Conservation (phyloP, 2,797 vertebrate species). For the Australoheros facetus region DNA sequence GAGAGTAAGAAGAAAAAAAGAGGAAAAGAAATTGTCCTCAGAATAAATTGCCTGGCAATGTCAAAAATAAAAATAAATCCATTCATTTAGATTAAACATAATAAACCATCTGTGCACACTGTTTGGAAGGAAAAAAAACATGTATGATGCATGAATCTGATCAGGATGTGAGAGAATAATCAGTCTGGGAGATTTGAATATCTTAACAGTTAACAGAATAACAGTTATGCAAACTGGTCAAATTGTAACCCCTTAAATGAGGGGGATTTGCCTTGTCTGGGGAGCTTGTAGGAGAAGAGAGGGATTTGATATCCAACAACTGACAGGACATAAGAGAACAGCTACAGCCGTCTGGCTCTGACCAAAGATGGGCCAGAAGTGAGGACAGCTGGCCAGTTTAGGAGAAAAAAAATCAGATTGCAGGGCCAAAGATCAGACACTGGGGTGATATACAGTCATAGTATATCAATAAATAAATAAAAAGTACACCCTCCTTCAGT, state of each 20-base stretch:
- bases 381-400: slow-evolving; percentile 31
- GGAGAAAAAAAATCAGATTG: not conserved
- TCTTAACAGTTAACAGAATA: not conserved
- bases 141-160: slow-evolving; percentile 31
- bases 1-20: not conserved
- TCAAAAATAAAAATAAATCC: not conserved
- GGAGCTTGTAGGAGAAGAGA: slow-evolving; percentile 2
- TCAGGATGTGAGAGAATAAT: slow-evolving; percentile 11
- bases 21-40: not conserved
- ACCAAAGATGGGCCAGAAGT: slow-evolving; percentile 18
- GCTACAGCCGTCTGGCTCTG: slow-evolving; percentile 7
- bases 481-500: not conserved
- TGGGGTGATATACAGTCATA: slow-evolving; percentile 1
- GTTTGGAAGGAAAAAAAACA: not conserved
- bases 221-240: not conserved
- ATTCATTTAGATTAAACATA: slow-evolving; percentile 40
- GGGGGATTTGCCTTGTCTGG: not conserved
- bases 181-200: not conserved
- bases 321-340: slow-evolving; percentile 36
- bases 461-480: not conserved
- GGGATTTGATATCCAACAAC: slow-evolving; percentile 7
- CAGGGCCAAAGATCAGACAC: slow-evolving; percentile 18
- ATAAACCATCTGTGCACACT: slow-evolving; percentile 44
- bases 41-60: slow-evolving; percentile 22
- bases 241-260: not conserved